Percentiles rank a stretch among this genome's conserved stretches.
Evolutionary conservation across 23 tunicate genomes (phyloP).

Genomic region (Phallusia fumigata): DNA sequence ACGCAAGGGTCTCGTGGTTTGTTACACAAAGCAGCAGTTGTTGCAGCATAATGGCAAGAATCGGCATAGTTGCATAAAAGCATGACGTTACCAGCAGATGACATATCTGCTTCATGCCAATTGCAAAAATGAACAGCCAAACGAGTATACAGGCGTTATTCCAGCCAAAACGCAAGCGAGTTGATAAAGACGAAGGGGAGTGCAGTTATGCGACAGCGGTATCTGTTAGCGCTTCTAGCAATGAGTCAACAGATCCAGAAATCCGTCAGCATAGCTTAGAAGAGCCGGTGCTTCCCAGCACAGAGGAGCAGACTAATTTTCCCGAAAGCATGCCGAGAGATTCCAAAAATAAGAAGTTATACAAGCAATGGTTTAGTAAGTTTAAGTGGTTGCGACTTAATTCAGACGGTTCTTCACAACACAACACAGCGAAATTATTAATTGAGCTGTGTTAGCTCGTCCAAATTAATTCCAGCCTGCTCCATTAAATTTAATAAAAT

Average conservation of each 20-base stretch:
- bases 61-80: too few relatives aligned
- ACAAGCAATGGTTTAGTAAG: neutral
- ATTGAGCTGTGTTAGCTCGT: too few relatives aligned
- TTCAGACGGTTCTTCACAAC: neutral
- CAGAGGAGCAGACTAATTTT: slow-evolving; percentile 5
- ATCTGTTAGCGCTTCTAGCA: neutral
- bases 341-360: neutral
- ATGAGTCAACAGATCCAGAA: neutral
- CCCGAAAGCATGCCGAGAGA: slow-evolving; percentile 12
- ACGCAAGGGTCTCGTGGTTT: too few relatives aligned
- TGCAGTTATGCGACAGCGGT: neutral
- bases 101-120: neutral
- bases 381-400: neutral
- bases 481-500: too few relatives aligned
- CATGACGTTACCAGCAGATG: too few relatives aligned
- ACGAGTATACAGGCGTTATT: neutral
- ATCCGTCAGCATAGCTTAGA: neutral
- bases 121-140: neutral
- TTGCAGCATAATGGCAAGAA: too few relatives aligned
- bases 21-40: too few relatives aligned
- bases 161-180: neutral
- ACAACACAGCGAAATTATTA: too few relatives aligned
- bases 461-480: too few relatives aligned
- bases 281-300: slow-evolving; percentile 1
- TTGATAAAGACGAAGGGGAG: neutral